phyloP scores from a whole-genome alignment of 2,113 vertebrate genomes.

The Pelobates fuscus region DNA sequence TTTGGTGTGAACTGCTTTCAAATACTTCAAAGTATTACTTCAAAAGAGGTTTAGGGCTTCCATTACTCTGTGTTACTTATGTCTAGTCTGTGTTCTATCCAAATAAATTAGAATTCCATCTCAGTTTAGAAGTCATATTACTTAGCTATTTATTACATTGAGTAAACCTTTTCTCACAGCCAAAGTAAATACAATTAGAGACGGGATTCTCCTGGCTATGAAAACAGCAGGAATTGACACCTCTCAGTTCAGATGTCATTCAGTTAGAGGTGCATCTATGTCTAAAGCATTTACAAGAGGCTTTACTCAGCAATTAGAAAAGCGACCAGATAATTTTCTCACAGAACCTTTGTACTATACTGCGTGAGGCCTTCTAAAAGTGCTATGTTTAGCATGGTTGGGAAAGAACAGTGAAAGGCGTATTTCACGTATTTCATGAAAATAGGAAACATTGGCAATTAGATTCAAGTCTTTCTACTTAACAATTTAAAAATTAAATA shows the following conservation, averaged over 20 bases:
- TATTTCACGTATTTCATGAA: no score
- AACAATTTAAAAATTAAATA: no score
- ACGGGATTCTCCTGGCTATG: neutral
- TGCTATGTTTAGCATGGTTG: no score
- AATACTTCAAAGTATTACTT: no score
- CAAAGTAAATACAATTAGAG: slow-evolving; percentile 1
- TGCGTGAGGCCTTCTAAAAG: no score
- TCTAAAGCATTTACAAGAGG: neutral
- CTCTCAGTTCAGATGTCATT: slow-evolving; percentile 3
- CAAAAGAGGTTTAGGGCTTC: no score
- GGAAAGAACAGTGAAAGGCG: no score
- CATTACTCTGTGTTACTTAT: neutral
- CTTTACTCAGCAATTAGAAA: neutral
- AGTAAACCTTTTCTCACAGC: neutral
- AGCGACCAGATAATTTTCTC: neutral
- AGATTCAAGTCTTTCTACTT: no score
- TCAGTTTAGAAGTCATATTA: neutral
- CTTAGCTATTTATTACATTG: neutral
- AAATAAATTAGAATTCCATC: neutral
- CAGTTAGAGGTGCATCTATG: neutral
- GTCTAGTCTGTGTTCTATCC: neutral
- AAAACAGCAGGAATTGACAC: neutral
- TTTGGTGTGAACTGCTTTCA: no score
- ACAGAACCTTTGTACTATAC: no score
- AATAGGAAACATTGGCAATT: no score